These are phyloP conservation scores for Paracentrotus lividus DNA, from an alignment of 53 echinoderm and acorn worm species.

Conservation along the genomic window DNA sequence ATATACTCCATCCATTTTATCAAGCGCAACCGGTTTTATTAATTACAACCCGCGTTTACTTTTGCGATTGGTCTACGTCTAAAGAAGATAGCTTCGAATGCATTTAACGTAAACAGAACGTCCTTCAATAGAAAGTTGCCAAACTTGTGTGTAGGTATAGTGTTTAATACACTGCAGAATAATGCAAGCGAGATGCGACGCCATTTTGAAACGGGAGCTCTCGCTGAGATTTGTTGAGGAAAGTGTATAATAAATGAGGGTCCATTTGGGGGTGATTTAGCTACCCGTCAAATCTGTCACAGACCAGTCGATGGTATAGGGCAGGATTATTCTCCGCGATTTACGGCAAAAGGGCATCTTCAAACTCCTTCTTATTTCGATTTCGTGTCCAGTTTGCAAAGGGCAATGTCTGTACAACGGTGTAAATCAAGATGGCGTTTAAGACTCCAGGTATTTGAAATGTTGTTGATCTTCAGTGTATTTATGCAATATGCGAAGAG, in stretches of 20 bases:
- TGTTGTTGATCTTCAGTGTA: neutral
- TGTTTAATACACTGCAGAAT: neutral
- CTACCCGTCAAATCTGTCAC: conserved; percentile 11
- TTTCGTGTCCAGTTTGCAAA: neutral
- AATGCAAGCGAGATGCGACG: neutral
- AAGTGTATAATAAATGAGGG: conserved; percentile 7
- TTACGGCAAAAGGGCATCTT: neutral
- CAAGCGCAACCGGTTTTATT: too few species aligned
- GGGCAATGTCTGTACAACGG: neutral
- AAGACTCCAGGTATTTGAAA: neutral
- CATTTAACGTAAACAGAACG: too few species aligned
- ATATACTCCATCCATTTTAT: too few species aligned
- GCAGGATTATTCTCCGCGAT: conserved; percentile 4
- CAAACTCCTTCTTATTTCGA: neutral
- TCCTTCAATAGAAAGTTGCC: neutral
- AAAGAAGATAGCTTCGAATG: too few species aligned
- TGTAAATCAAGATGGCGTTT: conserved; percentile 18
- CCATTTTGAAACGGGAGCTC: neutral
- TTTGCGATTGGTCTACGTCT: too few species aligned
- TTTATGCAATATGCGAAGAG: conserved; percentile 8
- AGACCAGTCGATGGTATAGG: neutral
- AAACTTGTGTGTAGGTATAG: neutral
- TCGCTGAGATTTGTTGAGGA: neutral
- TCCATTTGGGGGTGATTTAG: conserved; percentile 20
- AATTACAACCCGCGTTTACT: too few species aligned